These are phyloP conservation scores for Hylaeus anthracinus DNA, from an alignment of 1,140 invertebrate species.

Conservation along the genomic window DNA sequence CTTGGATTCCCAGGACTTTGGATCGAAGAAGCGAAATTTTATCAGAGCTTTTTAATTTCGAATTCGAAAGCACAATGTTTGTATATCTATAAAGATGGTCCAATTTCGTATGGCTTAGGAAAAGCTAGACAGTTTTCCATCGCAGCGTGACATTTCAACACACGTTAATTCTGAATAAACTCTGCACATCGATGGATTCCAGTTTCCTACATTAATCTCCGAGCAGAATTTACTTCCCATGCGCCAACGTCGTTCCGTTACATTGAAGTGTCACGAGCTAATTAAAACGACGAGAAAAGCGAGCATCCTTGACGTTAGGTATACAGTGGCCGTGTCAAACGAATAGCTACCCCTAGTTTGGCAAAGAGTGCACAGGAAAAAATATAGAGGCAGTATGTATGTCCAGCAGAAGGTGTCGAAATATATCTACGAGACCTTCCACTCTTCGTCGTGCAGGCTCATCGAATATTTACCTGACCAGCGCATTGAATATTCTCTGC, in stretches of 20 bases:
- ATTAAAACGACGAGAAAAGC: neutral
- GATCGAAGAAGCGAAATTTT: too few relatives aligned
- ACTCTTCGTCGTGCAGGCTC: slow-evolving; percentile 49
- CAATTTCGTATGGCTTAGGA: too few relatives aligned
- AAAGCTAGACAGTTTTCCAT: too few relatives aligned
- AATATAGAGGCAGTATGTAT: neutral
- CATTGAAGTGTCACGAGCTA: neutral
- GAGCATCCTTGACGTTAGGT: neutral
- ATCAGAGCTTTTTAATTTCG: too few relatives aligned
- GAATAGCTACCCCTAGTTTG: neutral
- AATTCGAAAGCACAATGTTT: too few relatives aligned
- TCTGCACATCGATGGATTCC: too few relatives aligned
- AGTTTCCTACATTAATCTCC: neutral
- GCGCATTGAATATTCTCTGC: slow-evolving; percentile 72
- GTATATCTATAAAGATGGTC: too few relatives aligned
- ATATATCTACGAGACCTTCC: slow-evolving; percentile 5
- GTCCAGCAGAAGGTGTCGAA: neutral
- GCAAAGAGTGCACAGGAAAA: neutral
- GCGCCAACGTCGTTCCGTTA: neutral
- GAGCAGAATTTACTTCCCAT: neutral
- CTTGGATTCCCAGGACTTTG: too few relatives aligned
- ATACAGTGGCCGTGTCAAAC: neutral
- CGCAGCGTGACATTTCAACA: too few relatives aligned
- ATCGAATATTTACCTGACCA: slow-evolving; percentile 74
- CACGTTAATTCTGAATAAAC: too few relatives aligned